Base-by-base conservation (phyloP, 2,888 invertebrate species). In the Diarsia mendica region DNA sequence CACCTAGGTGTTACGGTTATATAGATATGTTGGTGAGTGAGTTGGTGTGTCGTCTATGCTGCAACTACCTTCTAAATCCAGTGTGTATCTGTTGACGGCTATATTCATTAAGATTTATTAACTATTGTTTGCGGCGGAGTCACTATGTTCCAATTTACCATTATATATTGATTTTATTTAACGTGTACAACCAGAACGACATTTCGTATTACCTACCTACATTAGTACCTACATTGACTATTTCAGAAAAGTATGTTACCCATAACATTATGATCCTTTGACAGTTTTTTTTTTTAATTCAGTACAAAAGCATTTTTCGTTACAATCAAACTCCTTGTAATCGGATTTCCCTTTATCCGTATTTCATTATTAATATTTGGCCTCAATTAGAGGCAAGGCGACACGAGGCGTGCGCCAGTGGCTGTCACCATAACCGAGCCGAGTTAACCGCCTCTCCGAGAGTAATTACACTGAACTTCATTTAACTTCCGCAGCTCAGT, bases 391-490 rank as follows among this genome's bases (percentile, higher is more conserved):
- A 92, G 85, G 81, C 75, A 64, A 88, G 84, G 89, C 88, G 89
- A 86, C 84, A 87, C 85, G 87, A 84, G 75, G 82, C 81, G 84
- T 85, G 90, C 88, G 91, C 90, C 89, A 88, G 87, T 87, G 90
- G 87, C 92, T 93, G 94, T 93, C 94, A 91, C 94, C 93, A 92
- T 93, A 94, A 93, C 92, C 88, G 92, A 90, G 91, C 92, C 91
- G 90, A 93, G 93, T 91, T 94, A 94, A 95, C 94, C 94, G 92
- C 93, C 93, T 92, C 94, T 93, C 92, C 85, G 93, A 94, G 95
- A 95, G 94, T 95, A 95, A 95, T 95, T 95, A 95, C 93, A 93
- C 92, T 90, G 92, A 95, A 95, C 93, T 95, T 95, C 95, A 96
- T 95, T 95, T 95, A 95, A 95, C 94, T 95, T 95, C 93, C 95